Conservation (phyloP, 1,140 invertebrate genomes). For the Zaprionus camerounensis region DNA sequence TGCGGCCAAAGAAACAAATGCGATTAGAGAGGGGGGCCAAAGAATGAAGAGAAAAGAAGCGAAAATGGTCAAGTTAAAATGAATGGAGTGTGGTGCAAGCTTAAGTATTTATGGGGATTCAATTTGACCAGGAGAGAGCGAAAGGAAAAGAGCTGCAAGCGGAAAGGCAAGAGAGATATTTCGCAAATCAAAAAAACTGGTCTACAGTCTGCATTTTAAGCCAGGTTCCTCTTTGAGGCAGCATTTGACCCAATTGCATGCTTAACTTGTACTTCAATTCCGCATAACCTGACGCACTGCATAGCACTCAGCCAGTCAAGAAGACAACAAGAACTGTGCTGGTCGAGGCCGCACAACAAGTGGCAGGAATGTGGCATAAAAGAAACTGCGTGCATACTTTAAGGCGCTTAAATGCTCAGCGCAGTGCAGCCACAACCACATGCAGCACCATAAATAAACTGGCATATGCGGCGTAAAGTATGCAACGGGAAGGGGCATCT, state of each 20-base stretch:
- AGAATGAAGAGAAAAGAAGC: neutral
- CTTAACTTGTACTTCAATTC: conserved; percentile 46
- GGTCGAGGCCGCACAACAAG: conserved; percentile 61
- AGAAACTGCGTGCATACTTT: conserved; percentile 64
- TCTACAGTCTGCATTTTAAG: neutral
- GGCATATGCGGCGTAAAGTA: conserved; percentile 66
- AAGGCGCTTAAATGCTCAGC: conserved; percentile 73
- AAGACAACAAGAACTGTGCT: conserved; percentile 15
- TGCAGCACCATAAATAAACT: conserved; percentile 71
- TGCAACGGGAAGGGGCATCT: conserved; percentile 33
- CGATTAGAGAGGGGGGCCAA: neutral
- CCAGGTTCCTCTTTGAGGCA: neutral
- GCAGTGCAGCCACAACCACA: conserved; percentile 16
- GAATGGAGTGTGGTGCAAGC: neutral
- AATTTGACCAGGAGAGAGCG: neutral
- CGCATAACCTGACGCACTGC: conserved; percentile 30
- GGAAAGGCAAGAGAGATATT: neutral
- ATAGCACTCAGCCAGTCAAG: conserved; percentile 35
- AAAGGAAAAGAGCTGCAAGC: neutral
- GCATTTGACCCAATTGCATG: conserved; percentile 50
- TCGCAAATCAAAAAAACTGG: neutral
- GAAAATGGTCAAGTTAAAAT: neutral
- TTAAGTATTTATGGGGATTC: neutral
- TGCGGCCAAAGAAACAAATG: conserved; percentile 3
- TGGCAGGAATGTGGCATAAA: conserved; percentile 60